Base-by-base conservation (phyloP, 1,140 invertebrate species). In the Dinoponera quadriceps region DNA sequence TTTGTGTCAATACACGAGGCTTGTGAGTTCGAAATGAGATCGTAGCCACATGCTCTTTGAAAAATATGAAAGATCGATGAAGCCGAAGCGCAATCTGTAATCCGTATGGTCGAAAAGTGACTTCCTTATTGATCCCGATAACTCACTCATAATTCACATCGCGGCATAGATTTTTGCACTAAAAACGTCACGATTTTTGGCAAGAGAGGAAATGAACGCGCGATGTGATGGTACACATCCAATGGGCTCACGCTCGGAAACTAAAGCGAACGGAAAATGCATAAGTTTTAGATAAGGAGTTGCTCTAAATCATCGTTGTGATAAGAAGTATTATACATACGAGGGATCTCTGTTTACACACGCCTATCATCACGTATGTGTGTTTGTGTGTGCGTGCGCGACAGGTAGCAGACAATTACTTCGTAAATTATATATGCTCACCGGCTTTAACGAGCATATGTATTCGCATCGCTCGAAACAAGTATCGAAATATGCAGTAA, bases 241-340 rank as follows among this genome's bases (percentile, higher is more conserved):
- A 44, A 44, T 9, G 62, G 59, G 59, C 48, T 65, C 54, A 9
- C 38, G 48, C 59, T 82, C 33, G 63, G 60, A 82, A 59, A 59
- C 44, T 59, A 29, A 65, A 22, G 20, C 38, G 65, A 85, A 57
- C 25, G n/a, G 59, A 27, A 85, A 75, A 60, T 57, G 22, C 55
- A 73, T 68, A 71, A 87, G n/a, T 44, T 68, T 38, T 3, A 88
- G 85, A 88, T 88, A 88, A 88, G 22, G 38, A 29, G 66, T 51
- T 48, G 65, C 59, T 81, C 57, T 87, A 77, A 88, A 88, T 88
- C 66, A 82, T 85, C 63, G 16, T 60, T n/a, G 16, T n/a, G 86
- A 88, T 88, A 88, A 88, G 65, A n/a, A 20, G 22, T 33, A 85
- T 22, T 16, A 74, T 25, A 20, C 60, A 1, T 18, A n/a, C 4